Conservation (phyloP, 1,140 invertebrate species). For the Phocides pigmalion region DNA sequence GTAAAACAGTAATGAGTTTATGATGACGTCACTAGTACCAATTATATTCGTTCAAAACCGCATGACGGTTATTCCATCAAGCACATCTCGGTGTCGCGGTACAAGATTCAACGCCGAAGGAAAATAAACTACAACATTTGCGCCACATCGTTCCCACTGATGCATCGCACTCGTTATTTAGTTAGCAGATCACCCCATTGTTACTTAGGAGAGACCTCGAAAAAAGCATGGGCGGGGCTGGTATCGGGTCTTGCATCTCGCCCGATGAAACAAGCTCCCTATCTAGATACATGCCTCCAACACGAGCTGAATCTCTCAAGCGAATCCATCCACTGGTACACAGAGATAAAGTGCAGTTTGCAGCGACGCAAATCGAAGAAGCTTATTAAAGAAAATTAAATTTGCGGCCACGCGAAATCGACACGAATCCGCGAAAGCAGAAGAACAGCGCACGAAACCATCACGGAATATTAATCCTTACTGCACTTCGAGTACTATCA, state of each 20-base stretch:
- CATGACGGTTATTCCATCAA: constrained; percentile 38
- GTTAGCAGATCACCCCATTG: constrained; percentile 82
- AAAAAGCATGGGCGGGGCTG: constrained; percentile 80
- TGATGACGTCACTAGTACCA: no score
- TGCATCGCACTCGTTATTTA: constrained; percentile 79
- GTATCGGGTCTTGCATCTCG: constrained; percentile 69
- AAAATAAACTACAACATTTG: constrained; percentile 66
- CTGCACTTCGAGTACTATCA: constrained; percentile 41
- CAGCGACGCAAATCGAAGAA: constrained; percentile 28
- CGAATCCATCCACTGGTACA: constrained; percentile 41
- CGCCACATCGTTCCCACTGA: constrained; percentile 66
- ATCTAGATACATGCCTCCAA: constrained; percentile 79
- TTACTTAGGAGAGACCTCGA: constrained; percentile 78
- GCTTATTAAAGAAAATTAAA: constrained; percentile 84
- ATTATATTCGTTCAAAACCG: not conserved
- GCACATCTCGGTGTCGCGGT: constrained; percentile 42
- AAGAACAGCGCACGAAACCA: constrained; percentile 42
- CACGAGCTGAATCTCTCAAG: constrained; percentile 40
- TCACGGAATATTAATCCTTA: constrained; percentile 61
- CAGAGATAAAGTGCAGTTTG: constrained; percentile 49
- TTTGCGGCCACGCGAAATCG: constrained; percentile 79
- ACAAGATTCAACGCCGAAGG: constrained; percentile 40
- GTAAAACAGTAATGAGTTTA: no score
- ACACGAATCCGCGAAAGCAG: constrained; percentile 70
- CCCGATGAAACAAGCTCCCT: constrained; percentile 75